phyloP scores from a whole-genome alignment of 2,113 vertebrate species.

The Pantherophis guttatus region DNA sequence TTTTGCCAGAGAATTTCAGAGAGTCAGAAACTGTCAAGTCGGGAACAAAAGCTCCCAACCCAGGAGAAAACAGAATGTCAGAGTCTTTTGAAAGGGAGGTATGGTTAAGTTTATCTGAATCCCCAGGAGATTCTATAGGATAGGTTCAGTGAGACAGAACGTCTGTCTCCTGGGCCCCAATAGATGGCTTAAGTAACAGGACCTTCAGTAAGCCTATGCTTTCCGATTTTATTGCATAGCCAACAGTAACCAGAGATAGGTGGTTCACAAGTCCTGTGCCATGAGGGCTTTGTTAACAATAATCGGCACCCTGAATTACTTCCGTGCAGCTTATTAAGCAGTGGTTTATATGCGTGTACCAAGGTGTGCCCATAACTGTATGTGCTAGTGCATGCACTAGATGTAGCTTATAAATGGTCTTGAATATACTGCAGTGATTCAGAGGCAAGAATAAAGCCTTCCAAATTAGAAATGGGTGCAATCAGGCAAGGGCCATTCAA shows the following conservation, averaged over 20 bases:
- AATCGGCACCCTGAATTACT: background rate
- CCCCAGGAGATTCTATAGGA: background rate
- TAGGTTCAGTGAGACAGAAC: background rate
- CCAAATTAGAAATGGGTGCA: background rate
- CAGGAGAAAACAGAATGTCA: background rate
- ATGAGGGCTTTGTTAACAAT: background rate
- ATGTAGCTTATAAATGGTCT: background rate
- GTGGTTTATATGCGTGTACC: background rate
- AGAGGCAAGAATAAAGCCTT: background rate
- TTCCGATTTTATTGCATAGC: background rate
- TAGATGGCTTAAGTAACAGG: background rate
- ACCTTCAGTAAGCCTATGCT: background rate
- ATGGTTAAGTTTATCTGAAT: background rate
- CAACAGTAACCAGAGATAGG: background rate
- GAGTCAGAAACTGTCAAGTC: background rate
- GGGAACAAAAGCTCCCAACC: background rate
- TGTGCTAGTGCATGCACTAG: background rate
- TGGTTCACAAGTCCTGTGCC: background rate
- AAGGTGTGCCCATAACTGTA: background rate
- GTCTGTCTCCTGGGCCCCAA: background rate
- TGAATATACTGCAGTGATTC: background rate
- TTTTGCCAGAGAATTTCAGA: background rate
- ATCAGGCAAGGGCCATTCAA: background rate
- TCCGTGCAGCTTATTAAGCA: background rate
- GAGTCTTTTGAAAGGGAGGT: background rate